Conservation (phyloP, 1,140 invertebrate species). For the Mesaphorura yosii region DNA sequence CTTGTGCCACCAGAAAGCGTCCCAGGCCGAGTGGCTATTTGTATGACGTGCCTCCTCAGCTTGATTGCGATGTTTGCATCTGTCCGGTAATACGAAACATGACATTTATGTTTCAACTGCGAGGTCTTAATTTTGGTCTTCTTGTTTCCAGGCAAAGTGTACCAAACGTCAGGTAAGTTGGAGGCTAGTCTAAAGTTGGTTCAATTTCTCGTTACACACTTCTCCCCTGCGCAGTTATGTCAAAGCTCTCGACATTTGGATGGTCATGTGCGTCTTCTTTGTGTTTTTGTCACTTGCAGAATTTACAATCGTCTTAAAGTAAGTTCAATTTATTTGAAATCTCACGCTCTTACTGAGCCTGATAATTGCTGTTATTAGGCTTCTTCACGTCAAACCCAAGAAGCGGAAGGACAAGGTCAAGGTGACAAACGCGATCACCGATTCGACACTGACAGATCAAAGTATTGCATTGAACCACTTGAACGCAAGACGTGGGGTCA, state of each 20-base stretch:
- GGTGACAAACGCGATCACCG: slow-evolving; percentile 1
- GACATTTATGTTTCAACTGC: not conserved
- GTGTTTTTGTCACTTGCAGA: slow-evolving; percentile 59
- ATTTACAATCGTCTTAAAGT: slow-evolving; percentile 51
- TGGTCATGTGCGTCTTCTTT: slow-evolving; percentile 57
- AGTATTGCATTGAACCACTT: not conserved
- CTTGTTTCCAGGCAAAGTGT: not conserved
- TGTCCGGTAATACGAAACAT: slow-evolving; percentile 40
- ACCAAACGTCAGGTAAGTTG: not conserved
- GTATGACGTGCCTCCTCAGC: slow-evolving; percentile 49
- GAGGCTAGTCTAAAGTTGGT: not conserved
- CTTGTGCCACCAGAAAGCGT: slow-evolving; percentile 51
- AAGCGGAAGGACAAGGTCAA: not conserved
- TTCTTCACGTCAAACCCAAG: not conserved
- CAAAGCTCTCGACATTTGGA: slow-evolving; percentile 60
- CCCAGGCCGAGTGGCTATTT: slow-evolving; percentile 46
- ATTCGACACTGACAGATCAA: slow-evolving; percentile 5
- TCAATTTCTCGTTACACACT: slow-evolving; percentile 40
- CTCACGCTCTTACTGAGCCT: not conserved
- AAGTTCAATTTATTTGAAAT: slow-evolving; percentile 1
- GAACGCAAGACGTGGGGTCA: not conserved
- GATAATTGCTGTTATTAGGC: not conserved
- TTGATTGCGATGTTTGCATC: slow-evolving; percentile 52
- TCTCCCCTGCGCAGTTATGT: slow-evolving; percentile 50
- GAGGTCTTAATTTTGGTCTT: not conserved